These are phyloP conservation scores for Indicator indicator DNA, from an alignment of 2,113 vertebrate species.

Conservation along the genomic window DNA sequence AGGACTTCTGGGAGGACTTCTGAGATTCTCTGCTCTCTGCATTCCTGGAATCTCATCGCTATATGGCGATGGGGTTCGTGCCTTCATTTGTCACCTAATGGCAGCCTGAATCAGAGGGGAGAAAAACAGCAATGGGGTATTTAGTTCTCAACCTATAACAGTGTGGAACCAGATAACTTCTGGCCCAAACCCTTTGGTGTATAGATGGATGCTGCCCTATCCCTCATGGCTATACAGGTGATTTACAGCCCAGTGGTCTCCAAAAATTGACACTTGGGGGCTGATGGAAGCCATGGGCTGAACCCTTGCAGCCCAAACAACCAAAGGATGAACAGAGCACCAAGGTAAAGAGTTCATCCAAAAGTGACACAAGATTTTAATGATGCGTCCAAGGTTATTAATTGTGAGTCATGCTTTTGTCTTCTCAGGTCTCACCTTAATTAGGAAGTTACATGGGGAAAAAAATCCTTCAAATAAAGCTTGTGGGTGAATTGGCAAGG, in stretches of 20 bases:
- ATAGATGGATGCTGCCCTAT: neutral
- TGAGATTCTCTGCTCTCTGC: too few relatives aligned
- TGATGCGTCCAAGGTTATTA: neutral
- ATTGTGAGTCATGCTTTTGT: neutral
- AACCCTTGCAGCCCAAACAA: neutral
- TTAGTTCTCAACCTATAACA: too few relatives aligned
- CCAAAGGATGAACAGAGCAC: neutral
- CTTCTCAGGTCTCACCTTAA: neutral
- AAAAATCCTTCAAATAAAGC: neutral
- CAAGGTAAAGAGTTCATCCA: neutral
- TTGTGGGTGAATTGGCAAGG: neutral
- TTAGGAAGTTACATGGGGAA: neutral
- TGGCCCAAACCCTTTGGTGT: rapidly evolving
- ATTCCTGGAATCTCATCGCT: too few relatives aligned
- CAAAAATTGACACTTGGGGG: neutral
- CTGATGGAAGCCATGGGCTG: neutral
- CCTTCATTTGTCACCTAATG: too few relatives aligned
- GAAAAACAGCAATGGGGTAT: too few relatives aligned
- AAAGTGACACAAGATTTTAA: neutral
- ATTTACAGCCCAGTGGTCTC: rapidly evolving
- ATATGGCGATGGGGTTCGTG: too few relatives aligned
- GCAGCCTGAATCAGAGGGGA: too few relatives aligned
- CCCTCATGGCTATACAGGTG: neutral
- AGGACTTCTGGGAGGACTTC: too few relatives aligned
- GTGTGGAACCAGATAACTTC: neutral